These are phyloP conservation scores for Probaryconus sp. DNA, from an alignment of 1,140 invertebrate species.

Conservation along the genomic window DNA sequence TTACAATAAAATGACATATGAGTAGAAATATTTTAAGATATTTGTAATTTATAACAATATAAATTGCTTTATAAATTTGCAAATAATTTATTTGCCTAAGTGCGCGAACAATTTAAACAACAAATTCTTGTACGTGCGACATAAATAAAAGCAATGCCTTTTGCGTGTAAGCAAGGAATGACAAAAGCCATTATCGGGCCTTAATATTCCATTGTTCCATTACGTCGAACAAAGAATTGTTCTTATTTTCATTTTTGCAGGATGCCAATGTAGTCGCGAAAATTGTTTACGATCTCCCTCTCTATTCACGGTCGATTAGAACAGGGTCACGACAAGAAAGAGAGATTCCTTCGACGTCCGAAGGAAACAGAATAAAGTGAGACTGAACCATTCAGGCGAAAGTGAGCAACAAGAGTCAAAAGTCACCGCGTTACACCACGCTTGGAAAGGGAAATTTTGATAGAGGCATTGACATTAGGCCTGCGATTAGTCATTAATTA, in stretches of 20 bases:
- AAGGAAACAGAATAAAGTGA: constrained; percentile 43
- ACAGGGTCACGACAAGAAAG: constrained; percentile 58
- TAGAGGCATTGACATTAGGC: constrained; percentile 24
- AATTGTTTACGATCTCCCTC: constrained; percentile 56
- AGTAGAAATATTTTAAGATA: too few relatives aligned
- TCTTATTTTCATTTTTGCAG: constrained; percentile 52
- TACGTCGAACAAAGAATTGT: constrained; percentile 36
- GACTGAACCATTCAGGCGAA: constrained; percentile 52
- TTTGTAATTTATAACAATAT: too few relatives aligned
- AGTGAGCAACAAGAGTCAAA: constrained; percentile 55
- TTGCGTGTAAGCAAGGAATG: too few relatives aligned
- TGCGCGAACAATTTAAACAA: too few relatives aligned
- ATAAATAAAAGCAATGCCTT: too few relatives aligned
- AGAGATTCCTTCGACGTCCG: constrained; percentile 39
- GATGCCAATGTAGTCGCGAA: constrained; percentile 38
- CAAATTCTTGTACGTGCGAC: too few relatives aligned
- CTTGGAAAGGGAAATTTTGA: constrained; percentile 29
- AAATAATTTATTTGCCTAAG: too few relatives aligned
- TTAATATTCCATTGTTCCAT: constrained; percentile 12
- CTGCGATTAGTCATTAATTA: constrained; percentile 38
- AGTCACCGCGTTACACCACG: constrained; percentile 36
- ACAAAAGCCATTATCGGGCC: background rate
- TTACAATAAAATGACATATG: too few relatives aligned
- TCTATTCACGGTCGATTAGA: constrained; percentile 61
- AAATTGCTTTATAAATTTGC: too few relatives aligned